A percentile compares a stretch with the other conserved stretches of the same genome.
These are phyloP conservation scores for Hirtodrosophila duncani DNA, from an alignment of 2,888 invertebrate species.

Conservation along the genomic window DNA sequence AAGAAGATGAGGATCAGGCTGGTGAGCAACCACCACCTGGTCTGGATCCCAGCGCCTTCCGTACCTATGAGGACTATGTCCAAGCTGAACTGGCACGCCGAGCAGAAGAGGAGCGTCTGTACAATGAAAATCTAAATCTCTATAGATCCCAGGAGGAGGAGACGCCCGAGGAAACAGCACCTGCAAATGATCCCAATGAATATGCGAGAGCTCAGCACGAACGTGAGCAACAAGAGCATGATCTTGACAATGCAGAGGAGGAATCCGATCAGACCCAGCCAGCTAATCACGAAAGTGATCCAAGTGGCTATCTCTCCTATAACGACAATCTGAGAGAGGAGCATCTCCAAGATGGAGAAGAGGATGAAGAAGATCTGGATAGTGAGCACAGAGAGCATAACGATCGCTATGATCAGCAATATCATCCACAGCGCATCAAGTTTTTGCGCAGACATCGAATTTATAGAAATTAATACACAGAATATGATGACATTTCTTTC, in stretches of 20 bases:
- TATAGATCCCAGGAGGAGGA: conserved; percentile 12
- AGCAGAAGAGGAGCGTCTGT: conserved; percentile 4
- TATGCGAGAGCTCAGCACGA: no score
- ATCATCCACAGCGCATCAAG: conserved; percentile 17
- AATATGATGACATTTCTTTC: not conserved
- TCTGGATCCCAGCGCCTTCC: not conserved
- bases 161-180: not conserved
- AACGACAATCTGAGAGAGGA: no score
- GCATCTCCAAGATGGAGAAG: no score
- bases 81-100: conserved; percentile 22
- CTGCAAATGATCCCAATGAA: no score
- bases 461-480: not conserved
- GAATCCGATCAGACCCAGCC: no score
- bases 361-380: no score
- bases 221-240: no score
- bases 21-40: not conserved
- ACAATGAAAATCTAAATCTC: conserved; percentile 5
- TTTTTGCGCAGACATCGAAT: conserved; percentile 7
- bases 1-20: not conserved
- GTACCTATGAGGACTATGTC: conserved; percentile 41
- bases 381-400: conserved; percentile 2
- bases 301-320: no score
- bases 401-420: not conserved
- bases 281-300: no score
- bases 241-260: no score